Evolutionary conservation across 1,140 invertebrate genomes (phyloP), one percentile per base, ranked within the genome.

Genomic region (Drosophila pachea): DNA sequence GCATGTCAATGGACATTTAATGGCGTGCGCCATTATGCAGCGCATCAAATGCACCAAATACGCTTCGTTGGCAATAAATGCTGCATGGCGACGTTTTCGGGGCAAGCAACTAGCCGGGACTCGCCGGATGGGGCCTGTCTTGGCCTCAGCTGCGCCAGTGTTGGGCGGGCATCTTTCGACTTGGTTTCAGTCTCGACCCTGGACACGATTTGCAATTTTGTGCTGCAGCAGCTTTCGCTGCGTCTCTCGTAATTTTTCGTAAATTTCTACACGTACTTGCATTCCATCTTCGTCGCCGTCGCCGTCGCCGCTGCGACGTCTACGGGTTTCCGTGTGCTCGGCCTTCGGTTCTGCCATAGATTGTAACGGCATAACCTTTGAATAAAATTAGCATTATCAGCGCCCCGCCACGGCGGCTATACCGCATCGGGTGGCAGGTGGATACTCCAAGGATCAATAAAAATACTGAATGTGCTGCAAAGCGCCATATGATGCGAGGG

Each of bases 61-160:
- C 81, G 81, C 81, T 86, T 86, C 81, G 81, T 76, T 86, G 81
- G 76, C 81, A 86, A 86, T 86, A 86, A 86, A 86, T 86, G 81
- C 81, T 81, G 81, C 81, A 86, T 77, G 81, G 81, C 56, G 58
- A 71, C 52, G 62, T 64, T 73, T 75, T 45, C 54, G 58, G 56
- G 62, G 52, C 31, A 70, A 47, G 45, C 16, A 22, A 16, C 54
- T 48, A 29, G 48, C 35, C 49, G 31, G 45, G 14, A 22, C n/a
- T 36, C 33, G 6, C 22, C 22, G 22, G 22, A 22, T 22, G 22
- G 22, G 22, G 22, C 22, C 22, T 3, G 40, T 33, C 16, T 38
- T 52, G 53, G 54, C 61, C 68, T 68, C 75, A 78, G 67, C 75
- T 76, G 73, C 38, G 16, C 7, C 40, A 43, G 14, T 53, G 35